These are phyloP conservation scores for Enteromius radiatus DNA, from an alignment of 2,797 vertebrate species.

Conservation along the genomic window DNA sequence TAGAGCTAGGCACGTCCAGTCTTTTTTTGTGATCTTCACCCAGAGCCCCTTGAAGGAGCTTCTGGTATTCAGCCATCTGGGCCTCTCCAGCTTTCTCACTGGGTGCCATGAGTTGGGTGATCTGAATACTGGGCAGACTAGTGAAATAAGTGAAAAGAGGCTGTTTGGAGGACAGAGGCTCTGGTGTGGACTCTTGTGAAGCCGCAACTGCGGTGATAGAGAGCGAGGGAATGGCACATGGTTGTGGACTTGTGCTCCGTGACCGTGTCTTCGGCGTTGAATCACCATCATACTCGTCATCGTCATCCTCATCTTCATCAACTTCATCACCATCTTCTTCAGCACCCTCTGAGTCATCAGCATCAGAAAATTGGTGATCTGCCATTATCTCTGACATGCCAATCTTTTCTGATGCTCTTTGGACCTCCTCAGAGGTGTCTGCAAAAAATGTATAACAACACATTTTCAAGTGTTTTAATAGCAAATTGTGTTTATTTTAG, in stretches of 20 bases:
- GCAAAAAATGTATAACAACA: neutral
- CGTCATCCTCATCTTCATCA: constrained; percentile 95
- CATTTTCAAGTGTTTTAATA: constrained; percentile 6
- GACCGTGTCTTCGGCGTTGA: constrained; percentile 93
- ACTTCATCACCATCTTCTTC: constrained; percentile 92
- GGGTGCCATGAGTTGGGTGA: constrained; percentile 87
- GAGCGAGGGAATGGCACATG: constrained; percentile 83
- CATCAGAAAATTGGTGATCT: constrained; percentile 96
- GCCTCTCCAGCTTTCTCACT: constrained; percentile 78
- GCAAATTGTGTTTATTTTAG: constrained; percentile 14
- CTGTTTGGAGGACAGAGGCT: constrained; percentile 82
- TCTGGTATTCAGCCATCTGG: constrained; percentile 84
- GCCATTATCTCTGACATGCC: constrained; percentile 76
- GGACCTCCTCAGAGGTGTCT: constrained; percentile 83
- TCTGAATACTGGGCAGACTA: constrained; percentile 94
- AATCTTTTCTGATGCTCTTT: constrained; percentile 82
- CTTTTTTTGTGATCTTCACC: constrained; percentile 82
- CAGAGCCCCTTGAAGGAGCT: constrained; percentile 81
- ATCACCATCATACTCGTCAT: constrained; percentile 94
- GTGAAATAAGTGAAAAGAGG: constrained; percentile 91
- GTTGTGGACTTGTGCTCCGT: constrained; percentile 93
- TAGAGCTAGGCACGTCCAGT: constrained; percentile 85
- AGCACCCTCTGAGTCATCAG: constrained; percentile 89
- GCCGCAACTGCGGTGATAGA: constrained; percentile 82
- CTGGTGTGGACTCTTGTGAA: constrained; percentile 78